phyloP scores from a whole-genome alignment of 2,113 vertebrate genomes.

The Forbesichthys agassizii region DNA sequence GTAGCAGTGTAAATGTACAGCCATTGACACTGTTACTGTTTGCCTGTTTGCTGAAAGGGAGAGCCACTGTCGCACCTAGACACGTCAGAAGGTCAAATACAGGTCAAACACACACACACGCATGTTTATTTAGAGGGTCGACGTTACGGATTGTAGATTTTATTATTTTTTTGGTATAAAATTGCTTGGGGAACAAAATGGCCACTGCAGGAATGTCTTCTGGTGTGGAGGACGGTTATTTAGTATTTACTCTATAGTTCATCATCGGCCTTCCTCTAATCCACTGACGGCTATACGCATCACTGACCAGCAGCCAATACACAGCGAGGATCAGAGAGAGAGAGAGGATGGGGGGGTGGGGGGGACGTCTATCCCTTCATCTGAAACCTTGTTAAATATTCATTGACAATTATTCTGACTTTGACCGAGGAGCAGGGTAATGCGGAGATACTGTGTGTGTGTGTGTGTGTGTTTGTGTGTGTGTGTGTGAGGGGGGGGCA shows the following conservation, averaged over 20 bases:
- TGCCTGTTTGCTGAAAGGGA: too few relatives aligned
- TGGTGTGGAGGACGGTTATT: constrained; percentile 62
- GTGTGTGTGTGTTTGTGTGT: too few relatives aligned
- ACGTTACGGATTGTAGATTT: too few relatives aligned
- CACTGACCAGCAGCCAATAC: constrained; percentile 63
- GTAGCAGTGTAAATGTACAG: too few relatives aligned
- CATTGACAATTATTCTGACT: constrained; percentile 82
- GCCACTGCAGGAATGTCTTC: constrained; percentile 26
- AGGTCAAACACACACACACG: not conserved
- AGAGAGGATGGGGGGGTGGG: constrained; percentile 26
- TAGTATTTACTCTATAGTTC: constrained; percentile 74
- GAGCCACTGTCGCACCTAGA: too few relatives aligned
- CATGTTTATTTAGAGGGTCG: too few relatives aligned
- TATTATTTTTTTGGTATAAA: too few relatives aligned
- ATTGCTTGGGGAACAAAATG: constrained; percentile 35
- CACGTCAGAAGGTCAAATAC: not conserved
- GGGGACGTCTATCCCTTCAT: constrained; percentile 72
- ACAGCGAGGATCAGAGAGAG: constrained; percentile 38
- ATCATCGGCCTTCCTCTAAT: constrained; percentile 67
- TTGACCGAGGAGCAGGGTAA: constrained; percentile 69
- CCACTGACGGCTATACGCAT: constrained; percentile 65
- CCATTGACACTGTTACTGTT: too few relatives aligned
- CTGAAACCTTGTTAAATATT: constrained; percentile 82
- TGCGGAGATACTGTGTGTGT: too few relatives aligned
- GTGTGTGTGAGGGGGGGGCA: too few relatives aligned